Percentiles rank a stretch among this genome's conserved stretches.
These are phyloP conservation scores for Dasysyrphus albostriatus DNA, from an alignment of 2,888 invertebrate species.

Conservation along the genomic window DNA sequence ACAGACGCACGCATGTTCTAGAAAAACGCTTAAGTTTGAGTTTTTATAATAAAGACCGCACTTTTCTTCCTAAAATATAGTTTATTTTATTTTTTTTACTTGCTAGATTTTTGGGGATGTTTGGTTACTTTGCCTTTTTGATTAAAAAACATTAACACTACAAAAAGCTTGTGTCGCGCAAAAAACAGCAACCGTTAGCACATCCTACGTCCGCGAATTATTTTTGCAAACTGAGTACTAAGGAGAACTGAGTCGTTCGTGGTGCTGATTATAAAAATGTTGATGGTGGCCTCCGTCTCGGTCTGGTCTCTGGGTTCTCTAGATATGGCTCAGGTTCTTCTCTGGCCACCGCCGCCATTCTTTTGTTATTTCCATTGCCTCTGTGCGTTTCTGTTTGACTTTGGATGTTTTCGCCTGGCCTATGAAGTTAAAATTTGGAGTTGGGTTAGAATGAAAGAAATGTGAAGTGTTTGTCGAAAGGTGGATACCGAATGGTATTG, in stretches of 20 bases:
- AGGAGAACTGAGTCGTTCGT: conserved; percentile 5
- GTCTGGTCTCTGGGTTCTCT: conserved; percentile 11
- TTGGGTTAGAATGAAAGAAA: conserved; percentile 7
- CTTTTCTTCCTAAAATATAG: not conserved
- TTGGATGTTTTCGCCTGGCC: not conserved
- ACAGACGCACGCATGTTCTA: not conserved
- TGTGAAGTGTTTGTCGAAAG: not conserved
- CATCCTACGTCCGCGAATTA: conserved; percentile 67
- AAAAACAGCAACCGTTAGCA: conserved; percentile 49
- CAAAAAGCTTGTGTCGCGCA: conserved; percentile 37
- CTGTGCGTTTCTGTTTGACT: not conserved
- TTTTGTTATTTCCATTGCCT: conserved; percentile 5
- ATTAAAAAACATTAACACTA: conserved; percentile 30
- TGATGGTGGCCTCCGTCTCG: conserved; percentile 36
- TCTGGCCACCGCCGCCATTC: conserved; percentile 10
- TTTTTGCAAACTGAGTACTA: conserved; percentile 62
- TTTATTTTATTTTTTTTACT: not conserved
- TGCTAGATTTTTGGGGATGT: not conserved
- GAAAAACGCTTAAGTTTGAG: not conserved
- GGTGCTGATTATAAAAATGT: conserved; percentile 20
- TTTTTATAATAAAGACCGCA: not conserved
- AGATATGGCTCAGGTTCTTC: conserved; percentile 1
- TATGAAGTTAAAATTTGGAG: conserved; percentile 44
- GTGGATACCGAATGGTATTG: not conserved
- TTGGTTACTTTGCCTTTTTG: conserved; percentile 3